Conservation (phyloP, 1,140 invertebrate species). For the Wasmannia auropunctata region DNA sequence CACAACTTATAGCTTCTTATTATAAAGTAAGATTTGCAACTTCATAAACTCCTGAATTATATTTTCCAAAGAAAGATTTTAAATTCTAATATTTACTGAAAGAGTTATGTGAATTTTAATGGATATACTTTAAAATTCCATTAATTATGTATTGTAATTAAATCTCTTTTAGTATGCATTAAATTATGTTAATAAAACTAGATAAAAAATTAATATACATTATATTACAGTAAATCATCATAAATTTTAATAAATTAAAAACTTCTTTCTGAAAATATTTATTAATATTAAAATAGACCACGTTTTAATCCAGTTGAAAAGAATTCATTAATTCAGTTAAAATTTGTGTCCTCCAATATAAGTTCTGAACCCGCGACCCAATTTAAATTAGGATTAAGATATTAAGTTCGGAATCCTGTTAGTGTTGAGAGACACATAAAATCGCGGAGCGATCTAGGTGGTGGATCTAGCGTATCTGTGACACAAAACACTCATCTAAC, state of each 20-base stretch:
- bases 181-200: constrained; percentile 1
- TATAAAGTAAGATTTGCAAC: not conserved
- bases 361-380: not conserved
- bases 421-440: not conserved
- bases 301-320: not conserved
- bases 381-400: constrained; percentile 1
- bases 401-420: not conserved
- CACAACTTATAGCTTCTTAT: not conserved
- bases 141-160: not conserved
- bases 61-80: not conserved
- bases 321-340: not conserved
- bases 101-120: not conserved
- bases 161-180: not conserved
- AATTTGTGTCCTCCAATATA: not conserved
- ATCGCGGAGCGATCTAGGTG: constrained; percentile 31
- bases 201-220: not conserved
- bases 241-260: constrained; percentile 16
- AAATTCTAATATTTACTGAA: not conserved
- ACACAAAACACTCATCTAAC: constrained; percentile 74
- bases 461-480: constrained; percentile 64
- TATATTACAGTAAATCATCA: not conserved
- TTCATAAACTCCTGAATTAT: not conserved
- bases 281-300: not conserved
- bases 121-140: not conserved
- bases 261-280: not conserved